These are phyloP conservation scores for Megaceryle maxima DNA, from an alignment of 2,113 vertebrate species.

Conservation along the genomic window DNA sequence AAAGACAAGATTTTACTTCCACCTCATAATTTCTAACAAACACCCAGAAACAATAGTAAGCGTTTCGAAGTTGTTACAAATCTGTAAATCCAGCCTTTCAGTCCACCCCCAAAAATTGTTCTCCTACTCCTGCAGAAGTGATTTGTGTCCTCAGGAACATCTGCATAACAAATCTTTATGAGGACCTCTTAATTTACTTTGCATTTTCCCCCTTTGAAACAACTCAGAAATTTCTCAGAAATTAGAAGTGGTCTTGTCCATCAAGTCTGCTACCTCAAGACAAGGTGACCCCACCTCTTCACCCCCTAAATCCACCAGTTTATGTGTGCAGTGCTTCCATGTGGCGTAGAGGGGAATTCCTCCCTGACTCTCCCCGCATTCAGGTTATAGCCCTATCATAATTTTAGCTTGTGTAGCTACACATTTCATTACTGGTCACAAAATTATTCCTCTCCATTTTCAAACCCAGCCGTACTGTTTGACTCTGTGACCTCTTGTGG, in stretches of 20 bases:
- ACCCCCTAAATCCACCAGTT: background rate
- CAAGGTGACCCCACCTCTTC: background rate
- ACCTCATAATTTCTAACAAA: background rate
- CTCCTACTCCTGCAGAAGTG: background rate
- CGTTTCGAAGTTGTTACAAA: background rate
- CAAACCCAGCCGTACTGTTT: background rate
- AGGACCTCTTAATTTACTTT: background rate
- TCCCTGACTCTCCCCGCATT: background rate
- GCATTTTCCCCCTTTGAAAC: background rate
- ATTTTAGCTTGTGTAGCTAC: slow-evolving; percentile 17
- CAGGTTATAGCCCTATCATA: slow-evolving; percentile 9
- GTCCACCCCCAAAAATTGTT: background rate
- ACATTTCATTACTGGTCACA: slow-evolving; percentile 41
- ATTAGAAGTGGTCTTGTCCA: background rate
- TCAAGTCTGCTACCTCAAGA: background rate
- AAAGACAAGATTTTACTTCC: background rate
- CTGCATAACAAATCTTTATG: background rate
- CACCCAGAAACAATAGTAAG: background rate
- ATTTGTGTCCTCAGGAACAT: background rate
- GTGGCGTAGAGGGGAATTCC: background rate
- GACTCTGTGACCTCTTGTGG: background rate
- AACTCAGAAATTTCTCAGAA: background rate
- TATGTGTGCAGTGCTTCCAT: background rate
- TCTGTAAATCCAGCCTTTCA: background rate
- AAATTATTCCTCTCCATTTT: slow-evolving; percentile 57